Conservation (phyloP, 2,797 vertebrate genomes). For the Gallinago stenura region DNA sequence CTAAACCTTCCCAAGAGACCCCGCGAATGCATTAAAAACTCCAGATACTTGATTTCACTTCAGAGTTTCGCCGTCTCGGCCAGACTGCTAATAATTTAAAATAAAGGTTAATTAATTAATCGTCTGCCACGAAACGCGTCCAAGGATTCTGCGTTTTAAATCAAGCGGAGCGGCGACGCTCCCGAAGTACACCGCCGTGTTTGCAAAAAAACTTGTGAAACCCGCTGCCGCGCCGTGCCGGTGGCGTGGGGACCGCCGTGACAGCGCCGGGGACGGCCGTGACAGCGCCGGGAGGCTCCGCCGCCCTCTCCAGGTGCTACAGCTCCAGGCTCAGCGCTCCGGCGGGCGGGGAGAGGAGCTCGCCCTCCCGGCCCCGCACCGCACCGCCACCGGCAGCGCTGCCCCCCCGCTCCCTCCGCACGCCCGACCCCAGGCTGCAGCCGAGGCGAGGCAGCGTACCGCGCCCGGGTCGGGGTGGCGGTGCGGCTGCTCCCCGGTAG, state of each 20-base stretch:
- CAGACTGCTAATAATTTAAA: background rate
- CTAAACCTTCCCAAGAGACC: slow-evolving; percentile 34
- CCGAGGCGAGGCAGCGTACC: background rate
- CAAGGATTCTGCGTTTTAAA: background rate
- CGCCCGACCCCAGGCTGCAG: background rate
- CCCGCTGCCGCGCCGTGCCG: background rate
- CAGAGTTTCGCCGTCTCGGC: background rate
- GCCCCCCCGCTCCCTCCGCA: background rate
- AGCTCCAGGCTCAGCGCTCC: background rate
- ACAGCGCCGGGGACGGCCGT: background rate
- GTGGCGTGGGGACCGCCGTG: background rate
- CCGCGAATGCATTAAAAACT: background rate
- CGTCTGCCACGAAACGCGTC: background rate
- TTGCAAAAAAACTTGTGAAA: background rate
- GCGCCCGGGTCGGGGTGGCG: too few species aligned
- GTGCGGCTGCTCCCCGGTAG: background rate
- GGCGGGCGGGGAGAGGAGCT: background rate
- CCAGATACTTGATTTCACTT: background rate
- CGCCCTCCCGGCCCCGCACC: background rate
- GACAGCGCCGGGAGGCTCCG: background rate
- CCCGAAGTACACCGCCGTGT: accelerated
- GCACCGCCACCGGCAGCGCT: background rate
- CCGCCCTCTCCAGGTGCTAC: accelerated
- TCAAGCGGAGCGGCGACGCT: background rate
- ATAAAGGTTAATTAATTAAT: background rate